A percentile compares a stretch with the other conserved stretches of the same genome.
These are phyloP conservation scores for Catocala nupta DNA, from an alignment of 2,888 invertebrate genomes.

Conservation along the genomic window DNA sequence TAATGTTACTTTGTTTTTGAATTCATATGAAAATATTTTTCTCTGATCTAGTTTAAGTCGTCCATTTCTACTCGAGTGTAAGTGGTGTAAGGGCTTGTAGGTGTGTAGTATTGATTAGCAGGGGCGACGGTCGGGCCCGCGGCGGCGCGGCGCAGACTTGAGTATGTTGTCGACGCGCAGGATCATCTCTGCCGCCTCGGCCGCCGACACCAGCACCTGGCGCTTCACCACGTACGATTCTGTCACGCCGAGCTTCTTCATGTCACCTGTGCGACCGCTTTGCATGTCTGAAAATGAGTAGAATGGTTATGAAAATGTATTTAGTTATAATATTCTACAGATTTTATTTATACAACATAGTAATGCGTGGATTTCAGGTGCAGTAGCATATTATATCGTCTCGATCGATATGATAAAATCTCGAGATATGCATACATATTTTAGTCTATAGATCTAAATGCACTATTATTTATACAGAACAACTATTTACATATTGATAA, in stretches of 20 bases:
- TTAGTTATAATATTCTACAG: too few relatives aligned
- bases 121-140: constrained; percentile 94
- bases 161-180: constrained; percentile 99
- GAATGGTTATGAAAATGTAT: too few relatives aligned
- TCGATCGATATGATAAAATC: too few relatives aligned
- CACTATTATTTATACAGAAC: too few relatives aligned
- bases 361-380: too few relatives aligned
- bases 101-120: constrained; percentile 85
- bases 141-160: constrained; percentile 95
- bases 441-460: too few relatives aligned
- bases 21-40: background rate
- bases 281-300: constrained; percentile 91
- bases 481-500: too few relatives aligned
- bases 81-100: constrained; percentile 12
- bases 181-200: constrained; percentile 99
- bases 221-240: constrained; percentile 99
- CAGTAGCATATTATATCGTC: too few relatives aligned
- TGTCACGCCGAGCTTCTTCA: constrained; percentile 96
- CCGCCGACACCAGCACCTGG: constrained; percentile 97
- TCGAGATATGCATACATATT: too few relatives aligned
- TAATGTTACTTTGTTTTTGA: background rate
- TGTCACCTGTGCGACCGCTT: constrained; percentile 94
- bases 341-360: too few relatives aligned
- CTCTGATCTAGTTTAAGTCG: constrained; percentile 4
- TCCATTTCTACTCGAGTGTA: constrained; percentile 40